A percentile compares a stretch with the other conserved stretches of the same genome.
These are phyloP conservation scores for Euplexia lucipara DNA, from an alignment of 2,888 invertebrate genomes.

Conservation along the genomic window DNA sequence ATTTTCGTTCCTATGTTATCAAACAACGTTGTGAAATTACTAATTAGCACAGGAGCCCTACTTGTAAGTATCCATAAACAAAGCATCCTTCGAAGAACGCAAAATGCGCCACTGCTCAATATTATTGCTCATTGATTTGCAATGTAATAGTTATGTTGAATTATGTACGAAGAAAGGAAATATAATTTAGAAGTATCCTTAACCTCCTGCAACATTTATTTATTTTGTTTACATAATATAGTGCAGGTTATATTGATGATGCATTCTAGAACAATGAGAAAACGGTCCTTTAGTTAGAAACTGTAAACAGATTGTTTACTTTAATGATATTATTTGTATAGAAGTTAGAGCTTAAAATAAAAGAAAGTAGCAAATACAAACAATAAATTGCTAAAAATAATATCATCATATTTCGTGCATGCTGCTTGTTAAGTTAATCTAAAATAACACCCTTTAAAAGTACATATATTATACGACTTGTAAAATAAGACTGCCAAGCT, in stretches of 20 bases:
- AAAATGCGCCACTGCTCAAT: conserved; percentile 4
- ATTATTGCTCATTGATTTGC: not conserved
- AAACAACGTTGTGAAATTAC: conserved; percentile 13
- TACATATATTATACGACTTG: not conserved
- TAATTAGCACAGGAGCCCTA: conserved; percentile 14
- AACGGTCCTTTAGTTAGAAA: not conserved
- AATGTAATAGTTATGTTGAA: too few relatives aligned
- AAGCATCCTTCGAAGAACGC: conserved; percentile 28
- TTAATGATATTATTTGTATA: not conserved
- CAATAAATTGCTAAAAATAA: not conserved
- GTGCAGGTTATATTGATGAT: not conserved
- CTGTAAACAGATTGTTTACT: conserved; percentile 10
- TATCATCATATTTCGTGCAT: not conserved
- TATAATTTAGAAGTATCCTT: not conserved
- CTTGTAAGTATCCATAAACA: conserved; percentile 48
- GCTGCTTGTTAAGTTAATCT: not conserved
- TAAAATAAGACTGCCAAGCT: not conserved
- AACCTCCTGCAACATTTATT: not conserved
- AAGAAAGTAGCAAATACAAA: not conserved
- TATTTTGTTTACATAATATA: not conserved
- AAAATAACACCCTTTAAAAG: not conserved
- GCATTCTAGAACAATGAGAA: conserved; percentile 6
- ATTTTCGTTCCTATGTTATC: conserved; percentile 15
- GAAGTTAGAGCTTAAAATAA: not conserved
- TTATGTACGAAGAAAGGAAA: not conserved